Evolutionary conservation across 2,797 vertebrate genomes (phyloP).

Genomic region (Dicrostonyx torquatus): DNA sequence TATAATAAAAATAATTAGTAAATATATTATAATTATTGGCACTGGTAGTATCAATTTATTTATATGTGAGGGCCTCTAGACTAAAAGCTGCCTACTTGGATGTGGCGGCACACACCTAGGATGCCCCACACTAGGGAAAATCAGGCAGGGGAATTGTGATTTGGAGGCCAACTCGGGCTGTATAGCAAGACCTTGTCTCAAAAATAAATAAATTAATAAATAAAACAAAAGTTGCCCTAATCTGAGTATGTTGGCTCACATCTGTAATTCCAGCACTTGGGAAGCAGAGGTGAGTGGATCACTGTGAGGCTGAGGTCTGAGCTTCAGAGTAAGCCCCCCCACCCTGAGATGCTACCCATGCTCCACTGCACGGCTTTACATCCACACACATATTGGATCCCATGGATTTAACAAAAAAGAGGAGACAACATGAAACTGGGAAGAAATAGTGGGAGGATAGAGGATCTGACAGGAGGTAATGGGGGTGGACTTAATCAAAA

Average conservation of each 20-base stretch:
- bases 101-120: background rate
- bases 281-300: background rate
- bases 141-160: background rate
- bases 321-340: background rate
- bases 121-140: background rate
- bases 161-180: background rate
- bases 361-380: background rate
- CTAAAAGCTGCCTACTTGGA: background rate
- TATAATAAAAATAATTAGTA: background rate
- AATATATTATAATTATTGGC: background rate
- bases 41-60: conserved; percentile 2
- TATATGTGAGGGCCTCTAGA: background rate
- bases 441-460: no score
- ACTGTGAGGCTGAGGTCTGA: background rate
- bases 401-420: background rate
- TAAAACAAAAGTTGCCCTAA: background rate
- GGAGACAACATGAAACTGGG: background rate
- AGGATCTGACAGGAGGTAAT: background rate
- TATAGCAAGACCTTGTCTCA: background rate
- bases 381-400: background rate
- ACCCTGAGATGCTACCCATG: background rate
- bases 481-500: background rate
- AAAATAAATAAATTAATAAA: no score
- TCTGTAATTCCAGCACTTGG: background rate
- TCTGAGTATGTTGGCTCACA: background rate